Evolutionary conservation across 30 jellyfish, hydroid and myxozoan genomes (phyloP), one percentile per base, ranked within the genome.

Genomic region (Mastigias papua): DNA sequence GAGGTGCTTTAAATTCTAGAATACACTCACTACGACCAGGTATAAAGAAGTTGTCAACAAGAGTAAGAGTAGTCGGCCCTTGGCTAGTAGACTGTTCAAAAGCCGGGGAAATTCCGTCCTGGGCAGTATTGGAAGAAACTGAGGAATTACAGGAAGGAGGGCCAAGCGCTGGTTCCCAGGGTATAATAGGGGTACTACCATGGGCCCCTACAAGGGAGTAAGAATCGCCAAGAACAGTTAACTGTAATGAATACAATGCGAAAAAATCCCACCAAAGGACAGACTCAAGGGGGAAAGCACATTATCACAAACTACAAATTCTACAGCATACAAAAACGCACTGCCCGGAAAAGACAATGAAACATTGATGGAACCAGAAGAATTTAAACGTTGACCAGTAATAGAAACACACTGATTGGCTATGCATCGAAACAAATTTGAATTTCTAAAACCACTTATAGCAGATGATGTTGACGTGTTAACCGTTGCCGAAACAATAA

Each of bases 401-500:
- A 42, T 42, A 15, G 54, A 42, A 8, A 42, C 13, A 42, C 54
- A 42, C n/a, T n/a, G n/a, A n/a, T n/a, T n/a, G n/a, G n/a, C n/a
- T n/a, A n/a, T n/a, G n/a, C n/a, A n/a, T n/a, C n/a, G 73, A 26
- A 61, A 61, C 33, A 61, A 61, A 61, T 16, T 68, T 68, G 57
- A 68, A 26, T 31, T 15, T 33, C 51, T 26, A 33, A 26, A 9
- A 26, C 51, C 51, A 9, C 48, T 33, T 16, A 16, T 33, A 22
- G 48, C 57, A 8, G 51, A 33, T 22, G 5, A 28, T 68, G 57
- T 33, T 31, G 80, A 26, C 60, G 33, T 26, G 11, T 26, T 74
- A 34, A 30, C 86, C 10, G 46, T 74, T 21, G 78, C 80, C 10
- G 89, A 78, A 34, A 78, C 89, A 34, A 78, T 49, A 61, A 51